A percentile compares a stretch with the other conserved stretches of the same genome.
These are phyloP conservation scores for Acanthaster planci DNA, from an alignment of 35 echinoderm and acorn worm genomes.

Conservation along the genomic window DNA sequence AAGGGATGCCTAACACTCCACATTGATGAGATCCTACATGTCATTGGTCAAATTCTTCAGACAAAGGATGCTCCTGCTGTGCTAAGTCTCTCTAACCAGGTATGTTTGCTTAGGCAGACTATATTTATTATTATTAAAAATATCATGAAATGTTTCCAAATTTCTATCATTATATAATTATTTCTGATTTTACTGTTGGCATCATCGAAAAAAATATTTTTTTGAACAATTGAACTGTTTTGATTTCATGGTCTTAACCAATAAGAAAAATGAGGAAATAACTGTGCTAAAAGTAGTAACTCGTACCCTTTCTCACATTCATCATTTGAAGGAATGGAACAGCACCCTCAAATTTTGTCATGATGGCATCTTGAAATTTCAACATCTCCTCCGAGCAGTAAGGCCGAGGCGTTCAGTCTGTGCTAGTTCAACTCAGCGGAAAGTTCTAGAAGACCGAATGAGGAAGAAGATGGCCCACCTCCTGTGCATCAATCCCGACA, in stretches of 20 bases:
- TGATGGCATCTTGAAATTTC: conserved; percentile 60
- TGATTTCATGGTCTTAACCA: too few relatives aligned
- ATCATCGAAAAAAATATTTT: too few relatives aligned
- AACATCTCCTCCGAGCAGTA: conserved; percentile 30
- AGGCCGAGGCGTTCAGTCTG: conserved; percentile 36
- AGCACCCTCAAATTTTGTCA: conserved; percentile 48
- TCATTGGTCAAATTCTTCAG: conserved; percentile 53
- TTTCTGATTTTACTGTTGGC: too few relatives aligned
- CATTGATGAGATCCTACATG: conserved; percentile 60
- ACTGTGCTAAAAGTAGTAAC: too few relatives aligned
- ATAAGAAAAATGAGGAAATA: too few relatives aligned
- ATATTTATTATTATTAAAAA: too few relatives aligned
- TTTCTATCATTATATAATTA: too few relatives aligned
- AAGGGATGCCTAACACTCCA: conserved; percentile 46
- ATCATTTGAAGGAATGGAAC: conserved; percentile 34
- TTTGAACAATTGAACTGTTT: too few relatives aligned
- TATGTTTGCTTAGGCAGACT: conserved; percentile 18
- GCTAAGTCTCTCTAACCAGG: conserved; percentile 71
- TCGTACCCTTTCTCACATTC: too few relatives aligned
- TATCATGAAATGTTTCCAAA: too few relatives aligned
- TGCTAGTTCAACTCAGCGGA: conserved; percentile 30
- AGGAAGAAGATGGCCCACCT: conserved; percentile 73
- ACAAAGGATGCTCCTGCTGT: conserved; percentile 36
- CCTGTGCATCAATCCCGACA: conserved; percentile 68
- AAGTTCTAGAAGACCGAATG: background rate